A percentile compares a stretch with the other conserved stretches of the same genome.
phyloP scores from a whole-genome alignment of 2,888 invertebrate genomes.

The Uloborus plumipes region DNA sequence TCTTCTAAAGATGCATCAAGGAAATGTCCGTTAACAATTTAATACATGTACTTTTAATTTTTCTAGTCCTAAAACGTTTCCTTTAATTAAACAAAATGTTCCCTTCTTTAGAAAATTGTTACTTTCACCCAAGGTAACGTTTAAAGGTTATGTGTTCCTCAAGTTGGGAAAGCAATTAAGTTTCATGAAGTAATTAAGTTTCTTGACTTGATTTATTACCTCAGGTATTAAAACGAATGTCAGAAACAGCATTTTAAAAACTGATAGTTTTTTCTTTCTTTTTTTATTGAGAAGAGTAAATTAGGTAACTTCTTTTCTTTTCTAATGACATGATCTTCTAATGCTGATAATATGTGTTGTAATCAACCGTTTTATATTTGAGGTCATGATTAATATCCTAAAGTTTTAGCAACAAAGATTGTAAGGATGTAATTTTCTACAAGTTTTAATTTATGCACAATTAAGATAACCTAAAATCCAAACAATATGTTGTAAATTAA shows the following conservation, averaged over 20 bases:
- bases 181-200: constrained; percentile 60
- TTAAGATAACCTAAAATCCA: too few species aligned
- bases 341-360: too few species aligned
- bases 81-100: constrained; percentile 65
- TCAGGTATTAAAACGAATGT: constrained; percentile 44
- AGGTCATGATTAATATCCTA: too few species aligned
- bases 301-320: constrained; percentile 17
- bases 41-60: too few species aligned
- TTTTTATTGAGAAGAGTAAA: neutral
- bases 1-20: too few species aligned
- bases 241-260: neutral
- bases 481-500: too few species aligned
- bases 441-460: too few species aligned
- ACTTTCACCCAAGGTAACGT: neutral
- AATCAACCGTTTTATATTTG: too few species aligned
- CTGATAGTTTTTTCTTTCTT: constrained; percentile 20
- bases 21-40: too few species aligned
- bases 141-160: constrained; percentile 7
- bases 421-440: too few species aligned
- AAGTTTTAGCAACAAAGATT: too few species aligned
- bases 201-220: constrained; percentile 56
- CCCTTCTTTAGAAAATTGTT: constrained; percentile 14
- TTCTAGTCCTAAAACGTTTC: constrained; percentile 13
- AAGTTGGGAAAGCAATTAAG: constrained; percentile 60
- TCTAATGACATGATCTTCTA: constrained; percentile 22